Evolutionary conservation across 2,888 invertebrate species (phyloP).

Genomic region (Rhopalosiphum nymphaeae): DNA sequence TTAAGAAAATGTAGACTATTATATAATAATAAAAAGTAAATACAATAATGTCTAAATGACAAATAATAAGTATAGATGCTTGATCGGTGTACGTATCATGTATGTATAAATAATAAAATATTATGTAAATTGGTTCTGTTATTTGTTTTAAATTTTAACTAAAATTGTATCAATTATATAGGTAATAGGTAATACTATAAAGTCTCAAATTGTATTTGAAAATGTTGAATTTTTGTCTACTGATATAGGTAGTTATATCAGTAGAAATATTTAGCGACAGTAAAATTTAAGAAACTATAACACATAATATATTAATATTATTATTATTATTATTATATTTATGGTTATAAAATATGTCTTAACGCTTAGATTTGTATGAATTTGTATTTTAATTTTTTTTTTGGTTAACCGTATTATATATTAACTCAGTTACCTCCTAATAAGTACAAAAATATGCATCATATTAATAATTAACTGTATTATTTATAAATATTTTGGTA

Average conservation of each 20-base stretch:
- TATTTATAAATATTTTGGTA: no score
- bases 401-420: no score
- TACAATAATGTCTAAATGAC: neutral
- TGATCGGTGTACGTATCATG: neutral
- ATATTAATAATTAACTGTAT: no score
- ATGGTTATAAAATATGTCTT: neutral
- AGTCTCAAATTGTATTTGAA: neutral
- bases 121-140: neutral
- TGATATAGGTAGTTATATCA: neutral
- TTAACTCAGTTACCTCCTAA: no score
- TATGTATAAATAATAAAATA: neutral
- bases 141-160: neutral
- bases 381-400: neutral
- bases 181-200: neutral
- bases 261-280: neutral
- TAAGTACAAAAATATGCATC: no score
- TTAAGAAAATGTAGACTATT: neutral
- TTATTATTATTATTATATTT: no score
- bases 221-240: neutral
- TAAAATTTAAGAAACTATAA: neutral
- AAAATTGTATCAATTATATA: neutral
- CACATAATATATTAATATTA: neutral
- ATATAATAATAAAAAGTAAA: neutral
- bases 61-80: neutral
- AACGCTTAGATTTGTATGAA: neutral